phyloP scores from a whole-genome alignment of 2,797 vertebrate species.

The Balearica regulorum region DNA sequence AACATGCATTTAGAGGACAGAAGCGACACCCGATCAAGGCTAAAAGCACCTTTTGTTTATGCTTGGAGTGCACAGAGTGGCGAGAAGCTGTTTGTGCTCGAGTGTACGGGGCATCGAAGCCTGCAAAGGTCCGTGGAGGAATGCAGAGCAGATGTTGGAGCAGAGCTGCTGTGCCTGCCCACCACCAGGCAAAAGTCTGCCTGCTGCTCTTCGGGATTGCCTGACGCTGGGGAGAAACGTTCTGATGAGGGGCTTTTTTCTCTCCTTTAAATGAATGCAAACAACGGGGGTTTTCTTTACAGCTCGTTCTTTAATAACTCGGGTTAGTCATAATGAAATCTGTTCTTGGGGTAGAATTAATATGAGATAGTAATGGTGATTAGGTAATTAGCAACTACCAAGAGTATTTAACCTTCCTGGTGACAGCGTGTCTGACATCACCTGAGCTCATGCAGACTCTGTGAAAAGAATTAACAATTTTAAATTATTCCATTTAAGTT shows the following conservation, averaged over 20 bases:
- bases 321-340: constrained; percentile 63
- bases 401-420: constrained; percentile 75
- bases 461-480: constrained; percentile 75
- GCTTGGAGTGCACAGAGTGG: background rate
- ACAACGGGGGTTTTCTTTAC: constrained; percentile 47
- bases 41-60: rapidly evolving
- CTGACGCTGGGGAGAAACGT: background rate
- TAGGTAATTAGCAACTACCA: constrained; percentile 78
- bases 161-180: background rate
- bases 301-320: constrained; percentile 38
- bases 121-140: background rate
- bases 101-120: rapidly evolving
- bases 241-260: background rate
- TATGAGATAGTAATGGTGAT: constrained; percentile 75
- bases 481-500: constrained; percentile 72
- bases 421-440: constrained; percentile 70
- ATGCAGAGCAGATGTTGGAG: rapidly evolving
- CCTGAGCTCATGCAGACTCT: constrained; percentile 63
- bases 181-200: background rate
- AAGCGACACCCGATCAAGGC: background rate
- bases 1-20: background rate
- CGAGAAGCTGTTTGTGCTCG: background rate
- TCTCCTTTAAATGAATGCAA: constrained; percentile 13
- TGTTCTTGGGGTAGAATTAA: constrained; percentile 68
- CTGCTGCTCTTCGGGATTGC: background rate